These are phyloP conservation scores for Actenoides lindsayi DNA, from an alignment of 2,113 vertebrate species.

Conservation along the genomic window DNA sequence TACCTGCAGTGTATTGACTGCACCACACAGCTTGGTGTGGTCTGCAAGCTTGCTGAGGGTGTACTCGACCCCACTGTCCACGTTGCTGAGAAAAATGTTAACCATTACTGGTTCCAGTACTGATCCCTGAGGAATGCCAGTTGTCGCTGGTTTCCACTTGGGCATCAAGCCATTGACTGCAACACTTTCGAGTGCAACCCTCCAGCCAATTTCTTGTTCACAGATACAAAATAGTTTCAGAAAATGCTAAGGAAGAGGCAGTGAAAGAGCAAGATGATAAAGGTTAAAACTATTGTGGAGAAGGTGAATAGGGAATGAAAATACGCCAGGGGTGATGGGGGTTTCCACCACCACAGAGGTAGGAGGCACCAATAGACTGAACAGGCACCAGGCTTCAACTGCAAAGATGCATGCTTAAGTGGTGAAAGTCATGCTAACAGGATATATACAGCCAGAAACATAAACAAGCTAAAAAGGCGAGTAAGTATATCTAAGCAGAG, in stretches of 20 bases:
- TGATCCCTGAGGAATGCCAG: too few relatives aligned
- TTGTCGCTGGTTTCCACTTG: too few relatives aligned
- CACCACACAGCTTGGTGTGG: too few relatives aligned
- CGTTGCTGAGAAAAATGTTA: too few relatives aligned
- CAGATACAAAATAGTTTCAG: not conserved
- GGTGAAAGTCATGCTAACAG: not conserved
- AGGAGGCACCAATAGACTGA: not conserved
- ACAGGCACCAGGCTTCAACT: not conserved
- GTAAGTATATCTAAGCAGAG: not conserved
- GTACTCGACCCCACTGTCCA: too few relatives aligned
- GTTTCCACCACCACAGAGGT: not conserved
- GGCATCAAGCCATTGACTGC: too few relatives aligned
- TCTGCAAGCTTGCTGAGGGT: too few relatives aligned
- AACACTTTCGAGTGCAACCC: too few relatives aligned
- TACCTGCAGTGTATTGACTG: too few relatives aligned
- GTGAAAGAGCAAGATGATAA: not conserved
- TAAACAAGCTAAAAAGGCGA: not conserved
- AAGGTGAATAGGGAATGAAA: not conserved
- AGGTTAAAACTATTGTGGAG: not conserved
- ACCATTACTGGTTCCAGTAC: too few relatives aligned
- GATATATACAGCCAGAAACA: not conserved
- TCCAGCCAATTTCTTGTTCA: too few relatives aligned
- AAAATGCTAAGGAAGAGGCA: not conserved
- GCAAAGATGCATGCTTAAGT: not conserved
- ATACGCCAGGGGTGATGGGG: accelerated